A percentile compares a stretch with the other conserved stretches of the same genome.
Evolutionary conservation across 2,888 invertebrate species (phyloP).

Genomic region (Mimachlamys varia): DNA sequence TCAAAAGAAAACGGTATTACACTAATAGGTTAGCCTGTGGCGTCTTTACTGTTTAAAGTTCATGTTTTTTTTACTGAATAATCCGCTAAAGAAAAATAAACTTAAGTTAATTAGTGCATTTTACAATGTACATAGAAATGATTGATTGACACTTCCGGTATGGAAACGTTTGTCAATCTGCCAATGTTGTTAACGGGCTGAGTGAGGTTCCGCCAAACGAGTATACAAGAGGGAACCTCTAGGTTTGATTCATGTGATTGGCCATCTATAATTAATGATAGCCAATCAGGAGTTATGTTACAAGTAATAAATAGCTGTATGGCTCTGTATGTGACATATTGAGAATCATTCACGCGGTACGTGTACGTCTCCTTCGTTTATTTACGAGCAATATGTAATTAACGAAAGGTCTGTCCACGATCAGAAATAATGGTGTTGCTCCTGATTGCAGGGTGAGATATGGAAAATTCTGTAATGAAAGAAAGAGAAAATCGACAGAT

Average conservation of each 20-base stretch:
- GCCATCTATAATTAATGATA: not conserved
- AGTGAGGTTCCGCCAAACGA: not conserved
- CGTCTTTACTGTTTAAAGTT: not conserved
- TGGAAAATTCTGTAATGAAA: too few species aligned
- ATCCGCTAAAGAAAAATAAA: not conserved
- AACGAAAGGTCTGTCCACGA: not conserved
- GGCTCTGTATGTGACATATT: too few species aligned
- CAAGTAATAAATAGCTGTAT: not conserved
- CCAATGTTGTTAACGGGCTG: not conserved
- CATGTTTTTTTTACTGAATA: not conserved
- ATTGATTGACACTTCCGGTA: not conserved
- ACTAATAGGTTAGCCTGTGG: not conserved
- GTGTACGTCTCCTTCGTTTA: not conserved
- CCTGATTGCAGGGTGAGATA: not conserved
- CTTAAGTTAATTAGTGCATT: not conserved
- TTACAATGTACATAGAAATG: not conserved
- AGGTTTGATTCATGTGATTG: not conserved
- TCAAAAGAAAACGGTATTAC: not conserved
- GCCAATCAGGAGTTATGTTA: not conserved
- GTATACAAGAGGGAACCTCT: not conserved
- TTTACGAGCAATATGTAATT: not conserved
- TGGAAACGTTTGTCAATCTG: not conserved
- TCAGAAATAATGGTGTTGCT: not conserved
- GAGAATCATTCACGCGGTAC: not conserved
- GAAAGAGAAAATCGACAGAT: too few species aligned